Evolutionary conservation across 2,797 vertebrate genomes (phyloP).

Genomic region (Crax fasciolata): DNA sequence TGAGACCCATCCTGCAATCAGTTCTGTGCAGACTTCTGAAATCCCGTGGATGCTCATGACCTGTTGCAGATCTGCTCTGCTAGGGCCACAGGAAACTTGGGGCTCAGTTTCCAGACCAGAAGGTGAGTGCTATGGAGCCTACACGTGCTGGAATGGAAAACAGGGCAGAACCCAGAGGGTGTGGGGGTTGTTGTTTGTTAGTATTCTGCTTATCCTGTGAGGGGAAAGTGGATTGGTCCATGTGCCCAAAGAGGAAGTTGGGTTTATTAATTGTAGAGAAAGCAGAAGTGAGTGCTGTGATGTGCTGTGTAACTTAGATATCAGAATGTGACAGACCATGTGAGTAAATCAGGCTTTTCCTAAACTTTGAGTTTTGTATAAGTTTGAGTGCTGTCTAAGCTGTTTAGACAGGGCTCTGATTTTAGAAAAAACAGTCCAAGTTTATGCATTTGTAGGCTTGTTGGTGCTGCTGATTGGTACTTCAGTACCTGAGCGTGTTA

Average conservation of each 20-base stretch:
- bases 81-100: neutral
- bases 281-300: neutral
- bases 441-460: neutral
- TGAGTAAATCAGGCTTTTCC: neutral
- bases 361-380: neutral
- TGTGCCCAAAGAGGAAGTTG: accelerated
- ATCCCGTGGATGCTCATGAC: neutral
- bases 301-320: neutral
- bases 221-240: accelerated
- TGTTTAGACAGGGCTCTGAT: neutral
- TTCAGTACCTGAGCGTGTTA: neutral
- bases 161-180: neutral
- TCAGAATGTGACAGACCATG: accelerated
- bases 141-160: neutral
- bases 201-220: neutral
- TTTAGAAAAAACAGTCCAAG: neutral
- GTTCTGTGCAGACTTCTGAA: neutral
- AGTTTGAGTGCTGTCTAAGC: neutral
- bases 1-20: neutral
- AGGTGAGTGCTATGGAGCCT: neutral
- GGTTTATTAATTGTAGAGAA: neutral
- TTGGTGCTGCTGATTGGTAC: neutral
- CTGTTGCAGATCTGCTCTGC: neutral
- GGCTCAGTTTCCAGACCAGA: neutral
- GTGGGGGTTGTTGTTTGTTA: neutral